These are phyloP conservation scores for Kuschelorhynchus macadamiae DNA, from an alignment of 2,888 invertebrate genomes.

Conservation along the genomic window DNA sequence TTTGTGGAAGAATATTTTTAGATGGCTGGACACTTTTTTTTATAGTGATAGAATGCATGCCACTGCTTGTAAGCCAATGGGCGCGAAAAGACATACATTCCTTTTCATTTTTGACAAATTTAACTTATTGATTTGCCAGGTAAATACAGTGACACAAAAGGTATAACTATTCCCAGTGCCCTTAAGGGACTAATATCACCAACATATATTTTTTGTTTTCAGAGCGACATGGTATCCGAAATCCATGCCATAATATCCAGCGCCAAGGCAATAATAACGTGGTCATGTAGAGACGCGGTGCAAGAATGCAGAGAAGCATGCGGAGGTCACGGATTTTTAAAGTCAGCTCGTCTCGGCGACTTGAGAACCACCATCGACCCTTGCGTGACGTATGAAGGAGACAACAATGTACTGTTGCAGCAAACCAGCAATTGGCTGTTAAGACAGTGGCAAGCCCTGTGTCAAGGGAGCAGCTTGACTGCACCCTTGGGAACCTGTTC, in stretches of 20 bases:
- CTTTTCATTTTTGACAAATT: too few species aligned
- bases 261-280: constrained; percentile 80
- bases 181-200: not conserved
- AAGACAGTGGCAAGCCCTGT: constrained; percentile 74
- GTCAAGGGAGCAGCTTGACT: constrained; percentile 69
- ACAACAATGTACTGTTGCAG: constrained; percentile 92
- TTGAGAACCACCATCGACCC: constrained; percentile 91
- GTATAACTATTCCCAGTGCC: too few species aligned
- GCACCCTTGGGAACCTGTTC: constrained; percentile 81
- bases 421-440: constrained; percentile 92
- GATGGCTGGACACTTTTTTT: too few species aligned
- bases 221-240: constrained; percentile 79
- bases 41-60: too few species aligned
- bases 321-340: constrained; percentile 89
- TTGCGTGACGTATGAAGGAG: constrained; percentile 93
- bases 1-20: too few species aligned
- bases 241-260: constrained; percentile 80
- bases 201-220: constrained; percentile 40
- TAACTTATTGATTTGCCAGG: too few species aligned
- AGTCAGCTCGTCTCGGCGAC: constrained; percentile 87
- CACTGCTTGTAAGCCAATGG: too few species aligned
- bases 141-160: too few species aligned
- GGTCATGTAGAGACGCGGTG: constrained; percentile 82
- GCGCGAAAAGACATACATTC: too few species aligned
- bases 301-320: constrained; percentile 90